Percentiles rank a stretch among this genome's conserved stretches.
Evolutionary conservation across 2,113 vertebrate genomes (phyloP).

Genomic region (Leptodactylus fuscus): DNA sequence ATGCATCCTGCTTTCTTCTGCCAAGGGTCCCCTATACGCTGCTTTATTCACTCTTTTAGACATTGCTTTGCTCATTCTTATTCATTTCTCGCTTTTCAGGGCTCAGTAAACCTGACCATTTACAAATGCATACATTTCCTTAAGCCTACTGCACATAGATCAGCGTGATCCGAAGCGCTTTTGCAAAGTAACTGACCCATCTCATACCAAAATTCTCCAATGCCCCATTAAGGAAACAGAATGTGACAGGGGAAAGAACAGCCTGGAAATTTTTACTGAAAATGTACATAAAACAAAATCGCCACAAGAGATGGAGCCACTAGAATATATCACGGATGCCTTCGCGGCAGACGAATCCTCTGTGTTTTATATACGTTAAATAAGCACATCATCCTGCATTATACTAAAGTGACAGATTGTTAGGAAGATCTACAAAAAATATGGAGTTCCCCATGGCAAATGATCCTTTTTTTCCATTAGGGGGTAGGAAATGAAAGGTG

Average conservation of each 20-base stretch:
- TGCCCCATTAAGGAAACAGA: slow-evolving; percentile 15
- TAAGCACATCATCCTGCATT: too few species aligned
- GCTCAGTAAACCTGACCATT: background rate
- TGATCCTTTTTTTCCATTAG: too few species aligned
- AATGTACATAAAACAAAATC: background rate
- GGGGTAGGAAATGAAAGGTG: too few species aligned
- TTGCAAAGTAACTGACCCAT: background rate
- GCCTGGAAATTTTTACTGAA: background rate
- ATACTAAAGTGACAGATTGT: too few species aligned
- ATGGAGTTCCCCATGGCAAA: too few species aligned
- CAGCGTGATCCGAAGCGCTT: background rate
- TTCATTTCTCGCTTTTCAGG: background rate
- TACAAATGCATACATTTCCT: background rate
- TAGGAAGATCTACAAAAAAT: too few species aligned
- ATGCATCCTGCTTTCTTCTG: background rate
- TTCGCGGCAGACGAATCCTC: too few species aligned
- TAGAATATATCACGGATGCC: background rate
- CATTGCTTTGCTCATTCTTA: background rate
- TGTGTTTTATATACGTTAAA: too few species aligned
- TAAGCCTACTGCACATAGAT: background rate
- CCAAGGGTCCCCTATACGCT: too few species aligned
- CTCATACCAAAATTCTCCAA: slow-evolving; percentile 35
- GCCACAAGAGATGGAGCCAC: too few species aligned
- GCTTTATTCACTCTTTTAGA: background rate
- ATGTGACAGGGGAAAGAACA: background rate